Conservation (phyloP, 2,797 vertebrate species). For the Sebastes hubbsi region DNA sequence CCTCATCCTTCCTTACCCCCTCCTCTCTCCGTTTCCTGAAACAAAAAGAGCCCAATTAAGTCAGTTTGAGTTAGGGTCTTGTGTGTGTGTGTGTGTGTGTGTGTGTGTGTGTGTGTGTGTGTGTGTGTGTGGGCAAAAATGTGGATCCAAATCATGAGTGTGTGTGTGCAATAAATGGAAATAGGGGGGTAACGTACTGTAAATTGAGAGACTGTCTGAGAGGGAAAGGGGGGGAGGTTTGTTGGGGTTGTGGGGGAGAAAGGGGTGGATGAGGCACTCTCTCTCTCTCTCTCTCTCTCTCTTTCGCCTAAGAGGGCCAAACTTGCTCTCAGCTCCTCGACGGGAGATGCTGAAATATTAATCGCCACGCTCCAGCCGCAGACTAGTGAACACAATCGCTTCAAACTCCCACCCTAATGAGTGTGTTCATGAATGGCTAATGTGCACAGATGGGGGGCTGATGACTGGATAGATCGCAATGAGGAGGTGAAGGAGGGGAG, state of each 20-base stretch:
- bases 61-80: slow-evolving; percentile 79
- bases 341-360: slow-evolving; percentile 87
- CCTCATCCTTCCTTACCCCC: not conserved
- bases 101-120: slow-evolving; percentile 22
- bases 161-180: slow-evolving; percentile 59
- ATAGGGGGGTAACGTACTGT: slow-evolving; percentile 52
- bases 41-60: slow-evolving; percentile 84
- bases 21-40: slow-evolving; percentile 62
- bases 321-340: slow-evolving; percentile 83
- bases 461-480: slow-evolving; percentile 78
- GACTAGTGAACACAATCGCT: slow-evolving; percentile 84
- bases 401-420: slow-evolving; percentile 84
- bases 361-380: slow-evolving; percentile 80
- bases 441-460: slow-evolving; percentile 82
- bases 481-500: slow-evolving; percentile 55
- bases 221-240: slow-evolving; percentile 23
- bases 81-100: slow-evolving; percentile 33
- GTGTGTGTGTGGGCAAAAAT: slow-evolving; percentile 19
- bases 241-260: not conserved
- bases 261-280: not conserved
- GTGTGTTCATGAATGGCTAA: slow-evolving; percentile 85
- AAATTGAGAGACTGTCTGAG: slow-evolving; percentile 55
- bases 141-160: slow-evolving; percentile 39
- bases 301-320: slow-evolving; percentile 72
- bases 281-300: slow-evolving; percentile 7